Evolutionary conservation across 2,888 invertebrate species (phyloP).

Genomic region (Andrena flavipes): DNA sequence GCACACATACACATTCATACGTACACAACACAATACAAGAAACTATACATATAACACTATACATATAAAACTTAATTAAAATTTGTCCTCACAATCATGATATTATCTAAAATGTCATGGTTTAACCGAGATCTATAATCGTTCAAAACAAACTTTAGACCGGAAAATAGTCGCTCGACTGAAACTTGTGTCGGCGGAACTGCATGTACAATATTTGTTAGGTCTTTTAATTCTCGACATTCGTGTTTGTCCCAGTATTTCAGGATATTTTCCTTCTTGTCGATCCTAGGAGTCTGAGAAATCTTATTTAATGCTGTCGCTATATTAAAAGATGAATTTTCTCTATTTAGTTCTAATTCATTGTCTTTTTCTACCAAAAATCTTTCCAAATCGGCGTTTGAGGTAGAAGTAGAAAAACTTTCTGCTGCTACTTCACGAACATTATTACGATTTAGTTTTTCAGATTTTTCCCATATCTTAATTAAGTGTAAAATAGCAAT

Average conservation of each 20-base stretch:
- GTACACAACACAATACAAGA: background rate
- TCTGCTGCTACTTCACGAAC: background rate
- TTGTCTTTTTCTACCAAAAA: background rate
- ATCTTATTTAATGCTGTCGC: background rate
- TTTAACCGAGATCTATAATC: slow-evolving; percentile 8
- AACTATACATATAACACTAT: background rate
- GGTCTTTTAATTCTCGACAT: background rate
- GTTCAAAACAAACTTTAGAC: slow-evolving; percentile 16
- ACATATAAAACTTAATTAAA: background rate
- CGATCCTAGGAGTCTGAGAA: background rate
- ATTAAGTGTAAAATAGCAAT: slow-evolving; percentile 1
- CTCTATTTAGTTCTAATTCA: background rate
- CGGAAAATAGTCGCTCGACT: slow-evolving; percentile 16
- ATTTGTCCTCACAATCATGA: slow-evolving; percentile 16
- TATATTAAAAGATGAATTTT: background rate
- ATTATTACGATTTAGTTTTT: background rate
- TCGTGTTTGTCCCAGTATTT: slow-evolving; percentile 13
- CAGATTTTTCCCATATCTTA: background rate
- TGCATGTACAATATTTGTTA: slow-evolving; percentile 3
- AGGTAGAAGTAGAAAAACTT: background rate
- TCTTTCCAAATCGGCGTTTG: background rate
- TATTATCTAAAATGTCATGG: slow-evolving; percentile 16
- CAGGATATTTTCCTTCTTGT: background rate
- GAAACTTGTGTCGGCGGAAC: slow-evolving; percentile 11
- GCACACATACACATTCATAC: background rate